Evolutionary conservation across 1,140 invertebrate genomes (phyloP), one percentile per base, ranked within the genome.

Genomic region (Sitobion miscanthi): DNA sequence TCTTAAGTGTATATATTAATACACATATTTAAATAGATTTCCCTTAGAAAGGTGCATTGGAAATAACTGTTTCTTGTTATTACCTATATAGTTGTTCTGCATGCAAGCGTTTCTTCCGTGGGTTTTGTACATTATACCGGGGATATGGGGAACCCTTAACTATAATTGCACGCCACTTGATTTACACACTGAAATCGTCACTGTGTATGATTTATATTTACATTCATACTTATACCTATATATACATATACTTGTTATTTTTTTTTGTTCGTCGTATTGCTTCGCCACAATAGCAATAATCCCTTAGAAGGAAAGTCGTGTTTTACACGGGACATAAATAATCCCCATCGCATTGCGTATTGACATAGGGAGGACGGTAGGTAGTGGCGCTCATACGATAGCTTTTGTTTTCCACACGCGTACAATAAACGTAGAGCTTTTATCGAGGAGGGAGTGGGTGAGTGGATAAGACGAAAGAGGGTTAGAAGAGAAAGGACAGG

Each of bases 291-390:
- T 57, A 42, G 49, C 82, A 86, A 93, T 86, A 93, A 93, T 93
- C 91, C 91, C 91, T 93, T 93, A 93, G 91, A 93, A 93, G 91
- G 91, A 93, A 93, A 86, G 35, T 93, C 91, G 82, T 93, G 91
- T 93, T 85, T 86, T 93, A 93, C 91, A 93, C 82, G 49, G 49
- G 47, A 35, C 54, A 86, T 93, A 86, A 93, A 93, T 93, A 93
- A 93, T 93, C 77, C 49, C 35, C 77, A 85, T 93, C 91, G 69
- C 77, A 83, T 83, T 85, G 77, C 49, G 90, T 83, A 85, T 54
- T 52, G 47, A 54, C 91, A 54, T 30, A 38, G 82, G 20, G 82
- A 57, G 20, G 47, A 52, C 47, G 90, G n/a, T 47, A 35, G 62
- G 20, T n/a, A 23, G 45, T 47, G 52, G 88, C 52, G 38, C 30